A percentile compares a stretch with the other conserved stretches of the same genome.
Conservation (phyloP, 2,888 invertebrate genomes). For the Phragmatobia fuliginosa region DNA sequence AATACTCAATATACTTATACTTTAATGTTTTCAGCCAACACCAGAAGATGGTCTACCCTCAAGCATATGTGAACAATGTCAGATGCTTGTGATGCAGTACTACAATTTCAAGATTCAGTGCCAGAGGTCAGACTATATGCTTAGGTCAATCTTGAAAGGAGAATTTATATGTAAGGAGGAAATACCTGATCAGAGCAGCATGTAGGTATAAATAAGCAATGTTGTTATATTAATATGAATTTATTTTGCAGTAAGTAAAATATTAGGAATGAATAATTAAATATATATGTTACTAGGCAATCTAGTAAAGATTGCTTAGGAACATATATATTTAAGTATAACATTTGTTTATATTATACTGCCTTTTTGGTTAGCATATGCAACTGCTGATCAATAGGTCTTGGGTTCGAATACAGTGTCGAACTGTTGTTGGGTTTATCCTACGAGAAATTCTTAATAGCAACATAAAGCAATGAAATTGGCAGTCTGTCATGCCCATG, state of each 20-base stretch:
- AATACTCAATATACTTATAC: too few species aligned
- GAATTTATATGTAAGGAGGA: constrained; percentile 54
- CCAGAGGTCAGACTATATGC: constrained; percentile 68
- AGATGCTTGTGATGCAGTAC: constrained; percentile 63
- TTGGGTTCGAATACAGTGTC: too few species aligned
- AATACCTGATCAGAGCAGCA: constrained; percentile 22
- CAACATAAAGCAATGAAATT: too few species aligned
- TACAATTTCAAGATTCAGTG: constrained; percentile 80
- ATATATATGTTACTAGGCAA: too few species aligned
- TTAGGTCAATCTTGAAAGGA: constrained; percentile 63
- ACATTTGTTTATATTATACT: too few species aligned
- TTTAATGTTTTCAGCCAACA: constrained; percentile 44
- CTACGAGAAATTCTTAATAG: too few species aligned
- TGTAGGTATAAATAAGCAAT: constrained; percentile 43
- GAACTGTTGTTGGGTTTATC: too few species aligned
- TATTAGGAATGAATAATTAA: neutral
- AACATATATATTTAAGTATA: too few species aligned
- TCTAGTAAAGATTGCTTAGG: too few species aligned
- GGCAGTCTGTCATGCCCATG: too few species aligned
- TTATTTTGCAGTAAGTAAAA: neutral
- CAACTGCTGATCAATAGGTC: too few species aligned
- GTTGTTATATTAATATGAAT: neutral
- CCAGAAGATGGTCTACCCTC: constrained; percentile 61
- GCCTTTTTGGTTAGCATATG: too few species aligned
- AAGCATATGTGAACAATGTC: constrained; percentile 66